Evolutionary conservation across 2,888 invertebrate genomes (phyloP).

Genomic region (Drosophila gaucha): DNA sequence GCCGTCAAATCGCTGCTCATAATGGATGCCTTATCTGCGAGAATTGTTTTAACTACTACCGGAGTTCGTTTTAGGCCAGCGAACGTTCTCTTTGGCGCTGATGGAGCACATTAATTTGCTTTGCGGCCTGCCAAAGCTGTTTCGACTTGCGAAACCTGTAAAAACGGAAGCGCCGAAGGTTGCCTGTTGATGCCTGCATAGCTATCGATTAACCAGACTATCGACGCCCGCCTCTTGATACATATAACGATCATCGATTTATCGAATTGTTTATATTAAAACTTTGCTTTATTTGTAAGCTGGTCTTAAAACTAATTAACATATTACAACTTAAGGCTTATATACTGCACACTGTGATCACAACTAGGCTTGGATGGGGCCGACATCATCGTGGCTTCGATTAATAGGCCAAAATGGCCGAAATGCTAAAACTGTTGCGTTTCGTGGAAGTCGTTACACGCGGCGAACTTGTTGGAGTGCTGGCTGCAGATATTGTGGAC

Average conservation of each 20-base stretch:
- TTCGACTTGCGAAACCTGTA: slow-evolving; percentile 66
- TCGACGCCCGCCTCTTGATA: slow-evolving; percentile 9
- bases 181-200: neutral
- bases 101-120: slow-evolving; percentile 78
- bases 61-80: slow-evolving; percentile 76
- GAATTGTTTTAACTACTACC: slow-evolving; percentile 83
- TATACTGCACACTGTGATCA: slow-evolving; percentile 72
- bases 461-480: slow-evolving; percentile 34
- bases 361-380: slow-evolving; percentile 40
- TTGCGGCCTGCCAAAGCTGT: slow-evolving; percentile 62
- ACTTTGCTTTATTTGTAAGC: slow-evolving; percentile 23
- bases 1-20: slow-evolving; percentile 84
- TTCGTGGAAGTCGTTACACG: slow-evolving; percentile 62
- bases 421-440: slow-evolving; percentile 84
- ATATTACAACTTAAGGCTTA: slow-evolving; percentile 43
- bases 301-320: slow-evolving; percentile 55
- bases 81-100: slow-evolving; percentile 34
- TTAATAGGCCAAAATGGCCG: slow-evolving; percentile 83
- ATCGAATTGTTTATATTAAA: neutral
- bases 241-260: neutral
- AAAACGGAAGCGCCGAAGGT: slow-evolving; percentile 62
- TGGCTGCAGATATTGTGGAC: neutral
- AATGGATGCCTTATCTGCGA: slow-evolving; percentile 81
- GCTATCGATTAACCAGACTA: slow-evolving; percentile 23
- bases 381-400: neutral